Base-by-base conservation (phyloP, 2,888 invertebrate species). In the Sarcophaga rosellei region DNA sequence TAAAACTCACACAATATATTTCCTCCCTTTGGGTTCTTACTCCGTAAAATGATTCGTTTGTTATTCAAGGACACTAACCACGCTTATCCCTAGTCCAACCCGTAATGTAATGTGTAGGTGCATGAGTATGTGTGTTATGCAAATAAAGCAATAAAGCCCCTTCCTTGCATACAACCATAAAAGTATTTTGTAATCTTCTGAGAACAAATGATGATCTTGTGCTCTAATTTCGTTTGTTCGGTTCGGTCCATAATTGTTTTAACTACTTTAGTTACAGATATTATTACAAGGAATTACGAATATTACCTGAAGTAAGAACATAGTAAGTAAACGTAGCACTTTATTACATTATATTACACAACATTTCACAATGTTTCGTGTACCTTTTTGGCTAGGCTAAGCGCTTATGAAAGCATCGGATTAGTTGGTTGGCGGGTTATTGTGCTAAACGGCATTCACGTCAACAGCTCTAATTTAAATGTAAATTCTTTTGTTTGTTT, bases 261-360 rank as follows among this genome's bases (percentile, higher is more conserved):
- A 65, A 75, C 8, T 53, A 15, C 12, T 70, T 44, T 25, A 20
- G 35, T 11, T 77, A 44, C 10, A n/a, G 72, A 35, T 65, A 23
- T 62, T 63, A 59, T 47, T 80, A 72, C 44, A 53, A 20, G 35
- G 59, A 59, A 53, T 25, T 72, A 44, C 3, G 11, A 47, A 23
- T 59, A 12, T 61, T 21, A 12, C 2, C 1, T 21, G 12, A 35
- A 44, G n/a, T 59, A 21, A 15, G 12, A 21, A 25, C 6, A 12
- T 61, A 45, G 21, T n/a, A 10, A 10, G 47, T 53, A 5, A 23
- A 12, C 47, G 63, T 6, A n/a, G 10, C 1, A 17, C 23, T 44
- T 35, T 35, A 11, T 87, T 87, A 62, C 84, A 80, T 77, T 74
- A 84, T 74, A 44, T 88, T 87, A 68, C 87, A 87, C 88, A 88